These are phyloP conservation scores for Propithecus deckenii DNA, from an alignment of 2,797 vertebrate genomes.

Conservation along the genomic window DNA sequence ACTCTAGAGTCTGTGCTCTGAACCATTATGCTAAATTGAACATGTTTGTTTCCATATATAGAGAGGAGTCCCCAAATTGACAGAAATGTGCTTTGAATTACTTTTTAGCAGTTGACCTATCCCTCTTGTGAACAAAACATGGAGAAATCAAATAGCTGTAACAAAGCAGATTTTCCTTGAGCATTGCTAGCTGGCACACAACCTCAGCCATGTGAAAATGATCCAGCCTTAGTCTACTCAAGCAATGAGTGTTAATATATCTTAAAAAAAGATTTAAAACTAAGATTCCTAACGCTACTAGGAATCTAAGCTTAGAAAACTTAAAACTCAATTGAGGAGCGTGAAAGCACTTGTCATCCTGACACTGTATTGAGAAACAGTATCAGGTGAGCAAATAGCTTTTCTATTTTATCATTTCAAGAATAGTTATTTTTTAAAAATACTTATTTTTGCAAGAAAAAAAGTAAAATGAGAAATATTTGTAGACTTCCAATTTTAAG, in stretches of 20 bases:
- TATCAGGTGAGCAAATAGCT: slow-evolving; percentile 28
- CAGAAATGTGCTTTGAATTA: slow-evolving; percentile 50
- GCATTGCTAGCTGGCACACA: neutral
- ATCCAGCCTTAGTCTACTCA: slow-evolving; percentile 17
- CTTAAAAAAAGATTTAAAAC: neutral
- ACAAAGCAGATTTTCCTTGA: slow-evolving; percentile 48
- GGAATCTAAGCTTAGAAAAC: slow-evolving; percentile 45
- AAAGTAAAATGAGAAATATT: slow-evolving; percentile 41
- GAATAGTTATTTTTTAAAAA: slow-evolving; percentile 21
- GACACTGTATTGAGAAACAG: neutral
- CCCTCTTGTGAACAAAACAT: slow-evolving; percentile 41
- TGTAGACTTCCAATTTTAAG: slow-evolving; percentile 49
- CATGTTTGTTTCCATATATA: slow-evolving; percentile 18
- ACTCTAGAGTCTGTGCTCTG: slow-evolving; percentile 31
- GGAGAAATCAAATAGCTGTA: slow-evolving; percentile 40
- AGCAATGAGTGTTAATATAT: neutral
- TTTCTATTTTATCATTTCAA: slow-evolving; percentile 41
- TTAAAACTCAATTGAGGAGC: slow-evolving; percentile 2
- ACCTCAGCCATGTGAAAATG: slow-evolving; percentile 29
- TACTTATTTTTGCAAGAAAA: slow-evolving; percentile 37
- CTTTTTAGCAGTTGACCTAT: slow-evolving; percentile 52
- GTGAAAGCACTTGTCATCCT: neutral
- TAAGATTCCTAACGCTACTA: neutral
- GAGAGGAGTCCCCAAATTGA: slow-evolving; percentile 12
- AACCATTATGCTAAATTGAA: slow-evolving; percentile 47